phyloP scores from a whole-genome alignment of 2,888 invertebrate species.

The Geophilus truncorum region DNA sequence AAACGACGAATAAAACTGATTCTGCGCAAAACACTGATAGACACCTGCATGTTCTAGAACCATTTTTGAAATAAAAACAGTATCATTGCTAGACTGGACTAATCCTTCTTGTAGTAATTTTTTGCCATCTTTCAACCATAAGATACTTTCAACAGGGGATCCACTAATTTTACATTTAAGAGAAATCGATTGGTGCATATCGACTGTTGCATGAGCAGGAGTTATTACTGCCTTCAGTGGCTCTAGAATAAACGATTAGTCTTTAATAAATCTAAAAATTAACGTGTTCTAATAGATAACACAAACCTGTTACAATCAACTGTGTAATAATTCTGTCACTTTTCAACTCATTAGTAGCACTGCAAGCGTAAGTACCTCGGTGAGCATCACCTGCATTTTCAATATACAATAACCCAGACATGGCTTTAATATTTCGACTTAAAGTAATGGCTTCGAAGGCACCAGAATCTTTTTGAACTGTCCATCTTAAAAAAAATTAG shows the following conservation, averaged over 20 bases:
- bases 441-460: background rate
- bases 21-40: background rate
- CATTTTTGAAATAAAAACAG: background rate
- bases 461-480: background rate
- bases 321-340: background rate
- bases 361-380: background rate
- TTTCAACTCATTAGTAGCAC: background rate
- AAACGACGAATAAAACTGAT: background rate
- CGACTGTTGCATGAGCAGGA: background rate
- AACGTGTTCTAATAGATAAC: background rate
- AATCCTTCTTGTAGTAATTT: background rate
- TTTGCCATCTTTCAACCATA: constrained; percentile 28
- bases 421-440: background rate
- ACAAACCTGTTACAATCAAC: background rate
- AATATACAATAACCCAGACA: background rate
- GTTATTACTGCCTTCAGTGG: background rate
- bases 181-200: background rate
- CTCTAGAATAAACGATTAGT: background rate
- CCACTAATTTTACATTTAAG: background rate
- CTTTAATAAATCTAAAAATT: background rate
- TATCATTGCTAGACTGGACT: background rate
- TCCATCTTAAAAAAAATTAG: background rate
- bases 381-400: background rate
- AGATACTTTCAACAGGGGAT: background rate
- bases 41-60: background rate